Percentiles rank a stretch among this genome's conserved stretches.
Evolutionary conservation across 2,797 vertebrate genomes (phyloP).

Genomic region (Apodemus agrarius): DNA sequence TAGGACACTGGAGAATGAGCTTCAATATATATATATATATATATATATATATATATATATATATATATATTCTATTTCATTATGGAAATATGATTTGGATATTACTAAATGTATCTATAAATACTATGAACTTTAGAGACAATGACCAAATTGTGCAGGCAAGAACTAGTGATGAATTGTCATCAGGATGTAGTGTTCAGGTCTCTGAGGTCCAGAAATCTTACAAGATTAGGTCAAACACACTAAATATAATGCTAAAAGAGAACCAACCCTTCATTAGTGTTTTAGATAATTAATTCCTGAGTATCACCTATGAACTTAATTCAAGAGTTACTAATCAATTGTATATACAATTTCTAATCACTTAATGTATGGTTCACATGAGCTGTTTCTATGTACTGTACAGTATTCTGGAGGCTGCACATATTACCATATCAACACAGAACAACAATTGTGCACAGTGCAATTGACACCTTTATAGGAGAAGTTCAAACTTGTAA

Average conservation of each 20-base stretch:
- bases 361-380: background rate
- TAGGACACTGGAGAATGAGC: background rate
- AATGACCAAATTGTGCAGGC: background rate
- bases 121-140: background rate
- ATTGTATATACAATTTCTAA: background rate
- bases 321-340: background rate
- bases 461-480: background rate
- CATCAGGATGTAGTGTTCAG: fast-evolving
- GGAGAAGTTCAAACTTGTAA: background rate
- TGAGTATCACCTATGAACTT: background rate
- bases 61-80: too few species aligned
- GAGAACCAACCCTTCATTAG: background rate
- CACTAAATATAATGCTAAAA: background rate
- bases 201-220: background rate
- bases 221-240: background rate
- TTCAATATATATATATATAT: background rate
- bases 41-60: too few species aligned
- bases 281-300: background rate
- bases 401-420: background rate
- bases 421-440: background rate
- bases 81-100: background rate
- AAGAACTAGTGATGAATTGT: background rate
- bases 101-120: background rate
- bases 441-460: background rate
- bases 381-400: background rate